A percentile compares a stretch with the other conserved stretches of the same genome.
These are phyloP conservation scores for Nomada lathburiana DNA, from an alignment of 2,888 invertebrate species.

Conservation along the genomic window DNA sequence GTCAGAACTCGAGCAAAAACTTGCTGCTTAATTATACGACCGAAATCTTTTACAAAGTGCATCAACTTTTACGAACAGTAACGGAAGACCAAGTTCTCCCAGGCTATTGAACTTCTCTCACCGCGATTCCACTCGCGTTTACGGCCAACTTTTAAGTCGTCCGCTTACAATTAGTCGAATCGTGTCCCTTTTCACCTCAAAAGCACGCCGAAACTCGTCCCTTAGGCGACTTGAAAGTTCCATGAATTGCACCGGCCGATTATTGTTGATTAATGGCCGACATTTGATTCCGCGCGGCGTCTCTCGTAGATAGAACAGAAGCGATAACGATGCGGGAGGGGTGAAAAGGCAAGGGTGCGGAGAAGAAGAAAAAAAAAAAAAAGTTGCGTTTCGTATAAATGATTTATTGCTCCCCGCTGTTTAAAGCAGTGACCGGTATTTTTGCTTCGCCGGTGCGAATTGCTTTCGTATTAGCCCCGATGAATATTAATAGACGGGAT, in stretches of 20 bases:
- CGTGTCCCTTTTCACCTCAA: not conserved
- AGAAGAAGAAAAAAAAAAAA: not conserved
- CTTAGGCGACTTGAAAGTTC: not conserved
- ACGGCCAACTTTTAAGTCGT: conserved; percentile 15
- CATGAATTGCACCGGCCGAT: not conserved
- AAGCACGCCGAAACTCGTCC: not conserved
- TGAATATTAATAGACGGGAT: conserved; percentile 41
- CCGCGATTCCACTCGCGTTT: not conserved
- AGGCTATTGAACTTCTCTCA: too few relatives aligned
- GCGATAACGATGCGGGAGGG: conserved; percentile 2
- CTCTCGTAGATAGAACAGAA: conserved; percentile 9
- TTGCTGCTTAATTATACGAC: not conserved
- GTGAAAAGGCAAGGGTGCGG: not conserved
- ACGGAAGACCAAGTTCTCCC: too few relatives aligned
- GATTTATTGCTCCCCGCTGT: conserved; percentile 35
- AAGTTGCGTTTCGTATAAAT: conserved; percentile 23
- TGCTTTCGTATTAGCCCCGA: conserved; percentile 19
- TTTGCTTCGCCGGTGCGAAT: conserved; percentile 31
- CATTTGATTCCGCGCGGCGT: conserved; percentile 9
- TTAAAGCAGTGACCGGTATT: conserved; percentile 45
- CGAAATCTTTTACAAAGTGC: conserved; percentile 1
- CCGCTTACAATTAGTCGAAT: too few relatives aligned
- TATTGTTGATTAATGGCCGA: conserved; percentile 23
- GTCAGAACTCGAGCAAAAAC: too few relatives aligned
- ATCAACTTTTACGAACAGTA: conserved; percentile 3